These are phyloP conservation scores for Nomada goodeniana DNA, from an alignment of 2,888 invertebrate species.

Conservation along the genomic window DNA sequence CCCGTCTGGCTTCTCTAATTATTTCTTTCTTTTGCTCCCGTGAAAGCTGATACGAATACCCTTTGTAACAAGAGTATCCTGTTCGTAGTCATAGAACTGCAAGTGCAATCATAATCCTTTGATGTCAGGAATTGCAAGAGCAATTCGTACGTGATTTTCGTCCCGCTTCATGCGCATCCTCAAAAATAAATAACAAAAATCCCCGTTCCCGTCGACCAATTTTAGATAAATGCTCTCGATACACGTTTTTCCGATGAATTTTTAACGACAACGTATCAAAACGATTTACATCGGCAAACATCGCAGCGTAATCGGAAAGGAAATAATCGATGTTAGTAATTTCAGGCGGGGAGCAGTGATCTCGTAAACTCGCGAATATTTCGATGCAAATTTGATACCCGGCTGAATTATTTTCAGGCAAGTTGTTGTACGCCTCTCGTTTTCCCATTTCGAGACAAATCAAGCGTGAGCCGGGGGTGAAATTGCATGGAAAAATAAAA, in stretches of 20 bases:
- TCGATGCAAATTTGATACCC: background rate
- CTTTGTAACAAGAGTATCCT: constrained; percentile 28
- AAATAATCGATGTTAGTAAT: constrained; percentile 9
- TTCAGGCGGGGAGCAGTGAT: background rate
- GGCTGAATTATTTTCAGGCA: background rate
- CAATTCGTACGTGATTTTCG: constrained; percentile 18
- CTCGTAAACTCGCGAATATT: background rate
- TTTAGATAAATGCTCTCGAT: constrained; percentile 12
- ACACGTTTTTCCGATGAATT: constrained; percentile 19
- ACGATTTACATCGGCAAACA: constrained; percentile 8
- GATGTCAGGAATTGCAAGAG: constrained; percentile 46
- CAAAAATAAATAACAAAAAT: constrained; percentile 24
- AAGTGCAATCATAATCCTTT: constrained; percentile 33
- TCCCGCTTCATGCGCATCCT: background rate
- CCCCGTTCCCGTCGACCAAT: background rate
- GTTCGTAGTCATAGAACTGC: constrained; percentile 21
- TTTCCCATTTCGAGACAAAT: background rate
- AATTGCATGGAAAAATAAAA: no score
- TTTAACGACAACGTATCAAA: constrained; percentile 27
- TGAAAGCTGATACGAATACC: background rate
- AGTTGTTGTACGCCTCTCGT: background rate
- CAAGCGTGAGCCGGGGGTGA: no score
- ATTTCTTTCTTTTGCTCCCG: no score
- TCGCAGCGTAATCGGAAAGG: constrained; percentile 21
- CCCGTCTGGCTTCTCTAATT: no score